Evolutionary conservation across 2,113 vertebrate species (phyloP).

Genomic region (Antidorcas marsupialis): DNA sequence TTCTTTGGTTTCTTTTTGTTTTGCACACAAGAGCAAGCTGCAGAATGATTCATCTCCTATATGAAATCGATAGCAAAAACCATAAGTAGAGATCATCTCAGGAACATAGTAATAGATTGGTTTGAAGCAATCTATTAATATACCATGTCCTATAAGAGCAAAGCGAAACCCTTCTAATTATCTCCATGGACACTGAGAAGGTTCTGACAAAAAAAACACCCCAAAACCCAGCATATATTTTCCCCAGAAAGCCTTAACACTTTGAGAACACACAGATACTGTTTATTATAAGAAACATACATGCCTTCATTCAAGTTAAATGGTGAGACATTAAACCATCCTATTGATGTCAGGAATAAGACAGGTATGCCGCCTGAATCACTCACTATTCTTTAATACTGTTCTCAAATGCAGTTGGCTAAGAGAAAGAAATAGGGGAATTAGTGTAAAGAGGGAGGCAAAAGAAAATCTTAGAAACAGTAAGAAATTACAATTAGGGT

Average conservation of each 20-base stretch:
- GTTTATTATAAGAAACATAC: conserved; percentile 50
- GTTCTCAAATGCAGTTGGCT: not conserved
- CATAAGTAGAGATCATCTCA: not conserved
- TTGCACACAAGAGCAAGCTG: not conserved
- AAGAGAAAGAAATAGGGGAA: not conserved
- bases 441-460: not conserved
- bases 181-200: not conserved
- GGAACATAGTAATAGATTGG: not conserved
- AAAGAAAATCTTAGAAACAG: conserved; percentile 12
- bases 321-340: not conserved
- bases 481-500: not conserved
- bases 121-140: not conserved
- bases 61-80: not conserved
- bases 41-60: not conserved
- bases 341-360: not conserved
- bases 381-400: not conserved
- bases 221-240: not conserved
- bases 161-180: not conserved
- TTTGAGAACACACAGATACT: not conserved
- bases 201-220: not conserved
- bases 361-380: not conserved
- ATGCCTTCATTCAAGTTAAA: conserved; percentile 21
- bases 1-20: not conserved
- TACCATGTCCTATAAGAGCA: not conserved
- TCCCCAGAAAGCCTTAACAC: not conserved